phyloP scores from a whole-genome alignment of 2,113 vertebrate genomes.

The Oncorhynchus nerka region DNA sequence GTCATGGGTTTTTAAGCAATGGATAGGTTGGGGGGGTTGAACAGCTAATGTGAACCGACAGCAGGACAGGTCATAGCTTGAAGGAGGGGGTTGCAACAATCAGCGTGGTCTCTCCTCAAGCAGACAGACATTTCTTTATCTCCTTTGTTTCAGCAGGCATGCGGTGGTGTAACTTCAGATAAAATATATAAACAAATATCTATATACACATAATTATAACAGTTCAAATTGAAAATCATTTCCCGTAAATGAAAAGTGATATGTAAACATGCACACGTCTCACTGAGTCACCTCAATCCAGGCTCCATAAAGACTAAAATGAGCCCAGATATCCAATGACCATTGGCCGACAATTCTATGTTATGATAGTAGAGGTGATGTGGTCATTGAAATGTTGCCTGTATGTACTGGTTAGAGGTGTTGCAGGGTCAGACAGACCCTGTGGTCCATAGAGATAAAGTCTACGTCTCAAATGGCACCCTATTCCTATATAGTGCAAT shows the following conservation, averaged over 20 bases:
- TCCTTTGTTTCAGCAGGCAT: constrained; percentile 71
- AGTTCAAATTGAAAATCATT: constrained; percentile 61
- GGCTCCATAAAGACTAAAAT: constrained; percentile 41
- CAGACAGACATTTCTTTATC: constrained; percentile 43
- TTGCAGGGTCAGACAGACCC: not conserved
- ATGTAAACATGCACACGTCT: constrained; percentile 76
- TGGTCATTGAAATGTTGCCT: not conserved
- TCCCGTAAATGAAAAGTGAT: constrained; percentile 60
- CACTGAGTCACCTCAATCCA: constrained; percentile 51
- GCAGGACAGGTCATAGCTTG: constrained; percentile 21
- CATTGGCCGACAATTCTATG: not conserved
- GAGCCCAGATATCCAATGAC: constrained; percentile 22
- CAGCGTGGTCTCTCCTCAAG: constrained; percentile 32
- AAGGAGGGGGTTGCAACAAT: constrained; percentile 30
- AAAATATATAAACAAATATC: constrained; percentile 71
- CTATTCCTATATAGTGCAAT: too few relatives aligned
- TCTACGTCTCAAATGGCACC: too few relatives aligned
- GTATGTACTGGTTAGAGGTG: not conserved
- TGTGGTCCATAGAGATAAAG: too few relatives aligned
- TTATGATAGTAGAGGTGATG: not conserved
- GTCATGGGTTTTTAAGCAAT: constrained; percentile 25
- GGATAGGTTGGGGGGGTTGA: constrained; percentile 12
- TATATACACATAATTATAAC: constrained; percentile 56
- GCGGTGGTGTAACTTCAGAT: constrained; percentile 63
- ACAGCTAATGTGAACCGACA: constrained; percentile 24